A percentile compares a stretch with the other conserved stretches of the same genome.
phyloP scores from a whole-genome alignment of 2,888 invertebrate genomes.

The Callosobruchus maculatus region DNA sequence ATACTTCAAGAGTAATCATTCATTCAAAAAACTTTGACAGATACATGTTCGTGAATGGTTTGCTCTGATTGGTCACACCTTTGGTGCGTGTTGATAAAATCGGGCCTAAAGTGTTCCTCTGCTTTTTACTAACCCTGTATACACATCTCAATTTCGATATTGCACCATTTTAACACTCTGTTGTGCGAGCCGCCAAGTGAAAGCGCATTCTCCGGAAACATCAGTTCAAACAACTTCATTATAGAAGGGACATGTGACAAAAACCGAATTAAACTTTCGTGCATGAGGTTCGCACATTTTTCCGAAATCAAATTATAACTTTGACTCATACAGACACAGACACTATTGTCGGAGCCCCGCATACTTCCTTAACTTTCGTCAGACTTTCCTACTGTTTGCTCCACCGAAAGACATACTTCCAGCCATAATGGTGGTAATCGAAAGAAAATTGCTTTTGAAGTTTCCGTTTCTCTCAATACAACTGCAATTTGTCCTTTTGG shows the following conservation, averaged over 20 bases:
- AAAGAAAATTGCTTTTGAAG: slow-evolving; percentile 44
- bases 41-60: too few species aligned
- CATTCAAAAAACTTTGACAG: too few species aligned
- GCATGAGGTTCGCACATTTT: background rate
- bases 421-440: slow-evolving; percentile 45
- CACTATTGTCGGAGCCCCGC: background rate
- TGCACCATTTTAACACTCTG: too few species aligned
- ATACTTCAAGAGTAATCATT: too few species aligned
- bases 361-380: slow-evolving; percentile 8
- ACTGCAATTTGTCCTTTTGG: background rate
- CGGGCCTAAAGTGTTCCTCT: too few species aligned
- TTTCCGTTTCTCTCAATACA: slow-evolving; percentile 14
- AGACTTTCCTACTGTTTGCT: slow-evolving; percentile 38
- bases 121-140: too few species aligned
- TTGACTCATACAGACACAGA: background rate
- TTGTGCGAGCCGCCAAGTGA: background rate
- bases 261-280: background rate
- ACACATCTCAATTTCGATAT: too few species aligned
- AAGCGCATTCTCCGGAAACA: background rate
- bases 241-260: background rate
- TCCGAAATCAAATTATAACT: background rate
- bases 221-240: background rate
- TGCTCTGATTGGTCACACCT: too few species aligned
- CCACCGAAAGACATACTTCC: slow-evolving; percentile 42
- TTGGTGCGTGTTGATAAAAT: too few species aligned